Evolutionary conservation across 2,797 vertebrate species (phyloP), one percentile per base, ranked within the genome.

Genomic region (Falco berigora): DNA sequence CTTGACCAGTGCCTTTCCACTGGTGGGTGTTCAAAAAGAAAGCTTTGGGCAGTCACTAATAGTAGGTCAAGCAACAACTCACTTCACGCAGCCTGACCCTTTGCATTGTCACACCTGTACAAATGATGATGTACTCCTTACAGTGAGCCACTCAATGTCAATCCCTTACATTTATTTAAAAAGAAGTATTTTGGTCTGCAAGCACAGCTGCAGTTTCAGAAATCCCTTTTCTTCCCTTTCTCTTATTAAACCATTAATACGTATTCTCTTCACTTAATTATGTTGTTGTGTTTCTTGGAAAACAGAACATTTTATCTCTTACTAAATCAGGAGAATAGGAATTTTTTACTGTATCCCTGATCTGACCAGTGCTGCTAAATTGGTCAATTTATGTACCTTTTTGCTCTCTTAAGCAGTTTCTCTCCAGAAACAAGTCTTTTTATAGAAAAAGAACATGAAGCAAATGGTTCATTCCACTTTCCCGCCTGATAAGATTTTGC

Each of bases 301-400:
- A 88, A 69, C 47, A 81, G 90, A 91, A 59, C 47, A n/a, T 75
- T 62, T 81, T 86, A 86, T 96, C 86, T 88, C 36, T 88, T 66
- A 66, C 55, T 86, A 86, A 86, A 95, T 95, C 59, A 67, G 49
- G 62, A 90, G 55, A 92, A 50, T 40, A 88, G 55, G 34, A 86
- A 42, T 88, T 86, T 86, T 10, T 94, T 86, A 76, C 52, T 67
- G 44, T 38, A 71, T 78, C 50, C 50, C 62, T 92, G 56, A 90
- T 67, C 67, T 71, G 73, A 92, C 80, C 17, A 50, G 15, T 25
- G 49, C 50, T 86, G 50, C 86, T 94, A 95, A 92, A 94, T 63
- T 82, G 36, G 90, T 94, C 76, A 79, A 92, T 93, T 96, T 95
- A 95, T 92, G 74, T 76, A 90, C 52, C 44, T 81, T 90, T 77